Conservation (phyloP, 2,797 vertebrate genomes). For the Streptopelia turtur region DNA sequence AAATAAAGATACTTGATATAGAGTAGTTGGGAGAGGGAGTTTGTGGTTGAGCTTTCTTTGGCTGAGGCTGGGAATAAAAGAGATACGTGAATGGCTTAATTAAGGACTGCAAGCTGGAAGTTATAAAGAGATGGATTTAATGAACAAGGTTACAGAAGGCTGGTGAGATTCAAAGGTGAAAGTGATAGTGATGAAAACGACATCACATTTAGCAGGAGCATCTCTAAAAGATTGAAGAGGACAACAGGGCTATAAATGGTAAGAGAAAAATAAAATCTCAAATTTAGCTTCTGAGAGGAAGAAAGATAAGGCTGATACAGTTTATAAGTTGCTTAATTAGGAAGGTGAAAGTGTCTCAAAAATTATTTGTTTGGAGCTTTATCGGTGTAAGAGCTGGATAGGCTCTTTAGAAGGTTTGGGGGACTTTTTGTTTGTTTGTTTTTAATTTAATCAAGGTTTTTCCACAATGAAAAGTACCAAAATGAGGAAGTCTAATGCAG, state of each 20-base stretch:
- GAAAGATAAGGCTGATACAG: background rate
- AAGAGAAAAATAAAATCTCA: background rate
- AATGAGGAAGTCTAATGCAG: background rate
- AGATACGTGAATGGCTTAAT: background rate
- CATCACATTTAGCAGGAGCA: background rate
- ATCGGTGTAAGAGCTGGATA: background rate
- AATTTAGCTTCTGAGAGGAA: background rate
- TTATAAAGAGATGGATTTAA: background rate
- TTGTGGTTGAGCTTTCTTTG: background rate
- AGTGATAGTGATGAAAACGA: background rate
- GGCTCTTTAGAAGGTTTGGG: background rate
- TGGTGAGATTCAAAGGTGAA: background rate
- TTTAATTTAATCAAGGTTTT: background rate
- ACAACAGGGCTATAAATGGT: background rate
- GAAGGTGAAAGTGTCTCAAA: background rate
- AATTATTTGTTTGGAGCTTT: background rate
- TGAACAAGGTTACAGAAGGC: background rate
- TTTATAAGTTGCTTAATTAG: background rate
- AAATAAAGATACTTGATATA: background rate
- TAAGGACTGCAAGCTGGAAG: background rate
- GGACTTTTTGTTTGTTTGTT: no score
- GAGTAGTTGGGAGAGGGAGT: background rate
- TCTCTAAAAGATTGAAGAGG: background rate
- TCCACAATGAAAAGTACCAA: background rate
- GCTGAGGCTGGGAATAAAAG: background rate